phyloP scores from a whole-genome alignment of 2,797 vertebrate species.

The Trachurus trachurus region DNA sequence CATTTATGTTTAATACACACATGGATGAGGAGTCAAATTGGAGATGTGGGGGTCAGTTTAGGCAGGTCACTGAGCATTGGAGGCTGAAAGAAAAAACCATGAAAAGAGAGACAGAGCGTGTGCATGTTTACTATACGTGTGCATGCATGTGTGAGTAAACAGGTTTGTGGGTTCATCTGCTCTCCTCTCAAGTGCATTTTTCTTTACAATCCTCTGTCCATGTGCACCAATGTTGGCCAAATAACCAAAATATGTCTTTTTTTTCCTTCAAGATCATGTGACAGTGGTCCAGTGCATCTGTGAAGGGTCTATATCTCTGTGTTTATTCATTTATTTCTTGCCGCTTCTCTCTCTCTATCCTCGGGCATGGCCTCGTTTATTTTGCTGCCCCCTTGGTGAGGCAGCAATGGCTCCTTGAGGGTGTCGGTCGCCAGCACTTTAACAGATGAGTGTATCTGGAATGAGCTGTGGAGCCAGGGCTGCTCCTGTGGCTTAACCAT shows the following conservation, averaged over 20 bases:
- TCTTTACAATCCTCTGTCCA: neutral
- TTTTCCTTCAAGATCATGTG: slow-evolving; percentile 20
- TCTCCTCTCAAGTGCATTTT: slow-evolving; percentile 6
- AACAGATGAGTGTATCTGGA: slow-evolving; percentile 82
- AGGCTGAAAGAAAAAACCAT: slow-evolving; percentile 32
- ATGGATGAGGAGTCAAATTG: slow-evolving; percentile 69
- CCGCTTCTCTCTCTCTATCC: slow-evolving; percentile 33
- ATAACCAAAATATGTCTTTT: slow-evolving; percentile 48
- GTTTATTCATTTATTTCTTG: slow-evolving; percentile 6
- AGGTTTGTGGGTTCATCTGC: slow-evolving; percentile 20
- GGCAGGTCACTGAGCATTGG: slow-evolving; percentile 63
- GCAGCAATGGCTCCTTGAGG: slow-evolving; percentile 78
- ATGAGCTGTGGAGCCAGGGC: slow-evolving; percentile 75
- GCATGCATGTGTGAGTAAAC: slow-evolving; percentile 40
- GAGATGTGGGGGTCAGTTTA: slow-evolving; percentile 70
- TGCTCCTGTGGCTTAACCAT: slow-evolving; percentile 70
- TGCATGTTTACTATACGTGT: slow-evolving; percentile 36
- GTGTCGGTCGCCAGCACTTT: slow-evolving; percentile 77
- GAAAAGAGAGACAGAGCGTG: slow-evolving; percentile 14
- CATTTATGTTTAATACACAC: slow-evolving; percentile 82
- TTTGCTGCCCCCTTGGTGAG: slow-evolving; percentile 74
- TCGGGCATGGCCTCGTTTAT: slow-evolving; percentile 77
- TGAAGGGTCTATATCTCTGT: slow-evolving; percentile 36
- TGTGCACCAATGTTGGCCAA: slow-evolving; percentile 31
- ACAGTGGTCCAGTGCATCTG: slow-evolving; percentile 29